Percentiles rank a stretch among this genome's conserved stretches.
These are phyloP conservation scores for Catharus fuscescens DNA, from an alignment of 2,113 vertebrate species.

Conservation along the genomic window DNA sequence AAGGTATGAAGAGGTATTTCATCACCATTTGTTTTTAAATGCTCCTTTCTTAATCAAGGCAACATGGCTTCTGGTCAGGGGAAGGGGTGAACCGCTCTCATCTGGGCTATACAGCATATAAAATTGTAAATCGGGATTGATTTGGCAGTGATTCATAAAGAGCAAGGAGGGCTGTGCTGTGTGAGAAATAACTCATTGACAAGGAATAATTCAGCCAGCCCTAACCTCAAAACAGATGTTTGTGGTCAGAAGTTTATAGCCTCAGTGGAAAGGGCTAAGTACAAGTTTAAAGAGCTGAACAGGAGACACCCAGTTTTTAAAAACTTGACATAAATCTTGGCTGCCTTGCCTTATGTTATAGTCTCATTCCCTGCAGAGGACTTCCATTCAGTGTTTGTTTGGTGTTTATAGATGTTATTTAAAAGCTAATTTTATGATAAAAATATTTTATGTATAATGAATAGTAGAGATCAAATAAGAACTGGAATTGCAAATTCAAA, in stretches of 20 bases:
- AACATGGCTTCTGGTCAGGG: neutral
- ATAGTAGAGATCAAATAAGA: slow-evolving; percentile 39
- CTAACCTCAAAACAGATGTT: slow-evolving; percentile 25
- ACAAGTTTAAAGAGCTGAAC: neutral
- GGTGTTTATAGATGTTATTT: neutral
- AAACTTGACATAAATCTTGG: slow-evolving; percentile 14
- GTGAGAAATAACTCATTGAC: neutral
- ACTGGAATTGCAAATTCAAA: slow-evolving; percentile 35
- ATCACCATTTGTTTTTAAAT: neutral
- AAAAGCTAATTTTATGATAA: neutral
- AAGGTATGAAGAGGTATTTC: neutral
- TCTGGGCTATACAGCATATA: neutral
- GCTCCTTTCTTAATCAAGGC: neutral
- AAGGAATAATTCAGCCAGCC: neutral
- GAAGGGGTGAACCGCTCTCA: neutral
- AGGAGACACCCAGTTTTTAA: slow-evolving; percentile 3
- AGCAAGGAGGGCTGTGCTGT: neutral
- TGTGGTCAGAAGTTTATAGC: slow-evolving; percentile 11
- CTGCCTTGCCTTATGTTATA: neutral
- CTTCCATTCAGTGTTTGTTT: neutral
- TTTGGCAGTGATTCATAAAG: neutral
- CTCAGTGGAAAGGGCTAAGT: neutral
- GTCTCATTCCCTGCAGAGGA: neutral
- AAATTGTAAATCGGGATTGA: neutral
- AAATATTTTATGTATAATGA: slow-evolving; percentile 21